A percentile compares a stretch with the other conserved stretches of the same genome.
Conservation (phyloP, 37 sponge, comb jelly and placozoan species). For the Spongilla lacustris region DNA sequence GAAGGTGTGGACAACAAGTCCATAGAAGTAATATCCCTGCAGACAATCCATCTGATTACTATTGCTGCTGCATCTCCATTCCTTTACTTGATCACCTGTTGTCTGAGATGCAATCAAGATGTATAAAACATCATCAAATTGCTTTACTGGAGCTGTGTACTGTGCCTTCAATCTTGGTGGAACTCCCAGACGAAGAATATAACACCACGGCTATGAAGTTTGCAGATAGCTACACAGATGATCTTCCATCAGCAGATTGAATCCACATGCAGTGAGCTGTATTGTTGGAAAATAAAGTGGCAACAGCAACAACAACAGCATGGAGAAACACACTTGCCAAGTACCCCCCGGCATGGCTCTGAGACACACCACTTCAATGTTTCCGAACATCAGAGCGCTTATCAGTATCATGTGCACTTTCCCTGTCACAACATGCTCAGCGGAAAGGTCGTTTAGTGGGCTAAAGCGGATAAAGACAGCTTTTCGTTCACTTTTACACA, state of each 20-base stretch:
- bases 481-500: no score
- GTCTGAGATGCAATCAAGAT: slow-evolving; percentile 25
- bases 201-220: background rate
- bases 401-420: slow-evolving; percentile 36
- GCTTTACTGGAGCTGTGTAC: slow-evolving; percentile 32
- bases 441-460: slow-evolving; percentile 45
- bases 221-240: slow-evolving; percentile 8
- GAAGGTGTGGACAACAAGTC: slow-evolving; percentile 39
- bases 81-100: slow-evolving; percentile 36
- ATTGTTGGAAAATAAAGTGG: slow-evolving; percentile 39
- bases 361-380: background rate
- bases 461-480: slow-evolving; percentile 41
- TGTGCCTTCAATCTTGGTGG: slow-evolving; percentile 25
- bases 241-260: slow-evolving; percentile 14
- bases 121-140: slow-evolving; percentile 41
- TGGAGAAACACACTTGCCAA: slow-evolving; percentile 11
- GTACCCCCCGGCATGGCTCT: slow-evolving; percentile 11
- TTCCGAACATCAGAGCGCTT: slow-evolving; percentile 30
- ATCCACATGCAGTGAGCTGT: slow-evolving; percentile 17
- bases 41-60: slow-evolving; percentile 27
- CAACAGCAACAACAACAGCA: slow-evolving; percentile 7
- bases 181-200: background rate
- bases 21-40: slow-evolving; percentile 39
- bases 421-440: slow-evolving; percentile 26
- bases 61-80: slow-evolving; percentile 25